Conservation (phyloP, 2,113 vertebrate genomes). For the Paratilapia polleni region DNA sequence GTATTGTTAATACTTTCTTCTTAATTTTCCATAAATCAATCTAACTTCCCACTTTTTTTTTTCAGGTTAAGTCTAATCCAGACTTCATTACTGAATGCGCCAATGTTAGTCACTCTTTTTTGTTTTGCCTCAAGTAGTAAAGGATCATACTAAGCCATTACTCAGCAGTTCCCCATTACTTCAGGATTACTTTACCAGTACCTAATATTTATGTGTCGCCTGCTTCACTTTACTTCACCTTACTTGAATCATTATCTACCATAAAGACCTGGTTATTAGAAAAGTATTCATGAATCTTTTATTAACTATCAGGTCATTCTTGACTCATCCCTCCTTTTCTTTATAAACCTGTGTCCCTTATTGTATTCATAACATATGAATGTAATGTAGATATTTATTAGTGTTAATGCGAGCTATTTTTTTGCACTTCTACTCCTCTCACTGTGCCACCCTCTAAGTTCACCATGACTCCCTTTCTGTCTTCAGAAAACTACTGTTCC, state of each 20-base stretch:
- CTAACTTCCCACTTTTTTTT: neutral
- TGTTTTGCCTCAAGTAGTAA: no score
- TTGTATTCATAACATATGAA: neutral
- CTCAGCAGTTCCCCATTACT: neutral
- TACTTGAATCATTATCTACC: neutral
- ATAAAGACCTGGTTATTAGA: neutral
- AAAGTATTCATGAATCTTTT: neutral
- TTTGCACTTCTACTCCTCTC: neutral
- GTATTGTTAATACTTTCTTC: neutral
- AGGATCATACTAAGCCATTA: no score
- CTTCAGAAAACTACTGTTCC: slow-evolving; percentile 77
- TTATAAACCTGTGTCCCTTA: neutral
- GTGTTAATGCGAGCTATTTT: neutral
- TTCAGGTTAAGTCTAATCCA: no score
- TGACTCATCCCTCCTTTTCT: neutral
- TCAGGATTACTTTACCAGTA: neutral
- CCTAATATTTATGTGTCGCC: neutral
- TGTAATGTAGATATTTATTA: neutral
- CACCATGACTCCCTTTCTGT: neutral
- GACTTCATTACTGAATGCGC: neutral
- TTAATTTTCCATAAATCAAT: neutral
- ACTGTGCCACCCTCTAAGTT: neutral
- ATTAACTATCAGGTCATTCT: neutral
- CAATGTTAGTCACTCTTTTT: neutral
- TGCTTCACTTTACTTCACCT: neutral